phyloP scores from a whole-genome alignment of 2,113 vertebrate species.

The Turdus rufiventris region DNA sequence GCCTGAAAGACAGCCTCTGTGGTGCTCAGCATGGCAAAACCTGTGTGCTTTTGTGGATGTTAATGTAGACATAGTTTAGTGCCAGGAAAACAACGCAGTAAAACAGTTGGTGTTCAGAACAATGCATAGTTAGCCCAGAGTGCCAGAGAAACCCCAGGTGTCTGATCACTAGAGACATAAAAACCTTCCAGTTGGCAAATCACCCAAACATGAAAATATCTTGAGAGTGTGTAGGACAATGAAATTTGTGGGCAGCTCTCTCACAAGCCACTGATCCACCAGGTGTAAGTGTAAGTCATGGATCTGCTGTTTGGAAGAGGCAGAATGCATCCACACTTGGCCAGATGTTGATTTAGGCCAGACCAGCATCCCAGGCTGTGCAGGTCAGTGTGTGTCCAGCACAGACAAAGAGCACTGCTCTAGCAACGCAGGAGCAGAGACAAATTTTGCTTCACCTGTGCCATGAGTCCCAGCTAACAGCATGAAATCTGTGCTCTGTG shows the following conservation, averaged over 20 bases:
- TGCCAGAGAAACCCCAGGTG: not conserved
- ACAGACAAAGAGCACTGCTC: not conserved
- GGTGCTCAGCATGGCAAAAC: not conserved
- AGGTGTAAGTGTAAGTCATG: not conserved
- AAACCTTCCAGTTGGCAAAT: not conserved
- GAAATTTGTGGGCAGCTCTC: not conserved
- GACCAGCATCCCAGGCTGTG: not conserved
- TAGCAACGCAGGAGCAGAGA: not conserved
- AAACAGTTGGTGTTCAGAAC: not conserved
- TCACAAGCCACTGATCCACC: not conserved
- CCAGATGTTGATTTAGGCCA: not conserved
- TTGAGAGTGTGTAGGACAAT: no score
- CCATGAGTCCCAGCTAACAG: rapidly evolving
- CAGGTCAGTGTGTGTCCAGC: not conserved
- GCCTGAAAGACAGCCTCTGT: not conserved
- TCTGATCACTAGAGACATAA: not conserved
- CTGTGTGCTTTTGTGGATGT: not conserved
- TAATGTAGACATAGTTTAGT: not conserved
- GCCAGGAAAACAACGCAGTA: not conserved
- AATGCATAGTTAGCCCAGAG: not conserved
- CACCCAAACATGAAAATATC: not conserved
- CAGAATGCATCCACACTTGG: not conserved
- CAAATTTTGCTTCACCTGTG: not conserved
- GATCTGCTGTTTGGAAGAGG: not conserved
- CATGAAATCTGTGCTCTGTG: not conserved